These are phyloP conservation scores for Oryzias sinensis DNA, from an alignment of 2,797 vertebrate species.

Conservation along the genomic window DNA sequence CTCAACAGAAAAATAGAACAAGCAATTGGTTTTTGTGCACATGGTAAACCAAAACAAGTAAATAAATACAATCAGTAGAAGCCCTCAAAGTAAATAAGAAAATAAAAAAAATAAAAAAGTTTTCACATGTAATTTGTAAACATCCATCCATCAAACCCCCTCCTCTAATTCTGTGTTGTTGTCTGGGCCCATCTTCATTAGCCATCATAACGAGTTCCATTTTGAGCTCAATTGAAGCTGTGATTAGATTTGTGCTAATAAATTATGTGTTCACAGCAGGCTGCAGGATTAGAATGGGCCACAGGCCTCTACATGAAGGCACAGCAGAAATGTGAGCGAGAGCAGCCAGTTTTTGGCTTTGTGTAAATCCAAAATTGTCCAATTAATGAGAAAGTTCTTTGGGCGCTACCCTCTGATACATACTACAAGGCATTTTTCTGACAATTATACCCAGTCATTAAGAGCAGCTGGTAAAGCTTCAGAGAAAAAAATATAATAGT, in stretches of 20 bases:
- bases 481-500: too few relatives aligned
- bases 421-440: neutral
- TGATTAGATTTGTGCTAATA: conserved; percentile 75
- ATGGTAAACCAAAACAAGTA: conserved; percentile 20
- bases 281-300: conserved; percentile 47
- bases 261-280: conserved; percentile 73
- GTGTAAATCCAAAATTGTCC: neutral
- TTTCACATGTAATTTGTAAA: neutral
- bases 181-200: conserved; percentile 67
- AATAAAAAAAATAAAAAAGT: neutral
- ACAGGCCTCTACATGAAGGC: conserved; percentile 12
- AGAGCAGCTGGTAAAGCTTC: too few relatives aligned
- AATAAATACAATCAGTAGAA: conserved; percentile 15
- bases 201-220: conserved; percentile 74
- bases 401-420: conserved; percentile 10
- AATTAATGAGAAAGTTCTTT: conserved; percentile 1
- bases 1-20: conserved; percentile 19
- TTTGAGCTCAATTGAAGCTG: conserved; percentile 70
- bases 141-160: conserved; percentile 1
- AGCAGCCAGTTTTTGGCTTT: conserved; percentile 3
- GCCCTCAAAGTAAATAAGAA: neutral
- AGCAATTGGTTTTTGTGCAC: conserved; percentile 19
- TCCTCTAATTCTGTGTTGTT: conserved; percentile 38
- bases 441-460: too few relatives aligned
- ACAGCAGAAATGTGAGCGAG: neutral